These are phyloP conservation scores for Lottia scabra DNA, from an alignment of 2,888 invertebrate species.

Conservation along the genomic window DNA sequence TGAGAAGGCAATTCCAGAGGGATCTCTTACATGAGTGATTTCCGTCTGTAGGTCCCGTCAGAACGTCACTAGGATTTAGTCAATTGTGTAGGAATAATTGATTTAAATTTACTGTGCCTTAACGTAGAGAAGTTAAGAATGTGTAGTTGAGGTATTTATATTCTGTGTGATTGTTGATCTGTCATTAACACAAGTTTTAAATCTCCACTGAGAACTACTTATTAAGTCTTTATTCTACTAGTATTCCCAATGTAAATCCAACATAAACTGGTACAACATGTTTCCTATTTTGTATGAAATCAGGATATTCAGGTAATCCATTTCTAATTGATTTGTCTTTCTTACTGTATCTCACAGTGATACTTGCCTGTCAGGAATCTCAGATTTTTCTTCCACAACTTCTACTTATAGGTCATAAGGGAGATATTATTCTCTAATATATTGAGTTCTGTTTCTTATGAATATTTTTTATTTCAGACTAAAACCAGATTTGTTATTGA, in stretches of 20 bases:
- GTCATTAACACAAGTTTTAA: neutral
- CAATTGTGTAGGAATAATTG: conserved; percentile 14
- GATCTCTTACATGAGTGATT: conserved; percentile 15
- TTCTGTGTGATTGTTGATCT: neutral
- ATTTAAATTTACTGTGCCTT: conserved; percentile 16
- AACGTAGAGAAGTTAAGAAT: conserved; percentile 7
- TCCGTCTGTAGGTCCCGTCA: conserved; percentile 5
- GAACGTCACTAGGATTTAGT: conserved; percentile 3
- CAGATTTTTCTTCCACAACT: neutral
- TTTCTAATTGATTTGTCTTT: conserved; percentile 7
- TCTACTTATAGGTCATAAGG: neutral
- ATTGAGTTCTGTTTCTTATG: no score
- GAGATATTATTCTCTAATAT: no score
- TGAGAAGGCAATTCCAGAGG: neutral
- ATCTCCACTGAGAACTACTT: neutral
- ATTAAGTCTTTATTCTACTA: neutral
- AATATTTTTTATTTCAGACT: no score
- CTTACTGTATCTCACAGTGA: conserved; percentile 1
- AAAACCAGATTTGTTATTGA: no score
- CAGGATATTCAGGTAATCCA: conserved; percentile 15
- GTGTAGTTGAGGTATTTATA: neutral
- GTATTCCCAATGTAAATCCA: neutral
- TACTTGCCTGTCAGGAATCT: neutral
- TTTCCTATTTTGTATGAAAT: conserved; percentile 21
- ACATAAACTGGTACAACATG: conserved; percentile 6